phyloP scores from a whole-genome alignment of 2,888 invertebrate species.

The Athalia rosae region DNA sequence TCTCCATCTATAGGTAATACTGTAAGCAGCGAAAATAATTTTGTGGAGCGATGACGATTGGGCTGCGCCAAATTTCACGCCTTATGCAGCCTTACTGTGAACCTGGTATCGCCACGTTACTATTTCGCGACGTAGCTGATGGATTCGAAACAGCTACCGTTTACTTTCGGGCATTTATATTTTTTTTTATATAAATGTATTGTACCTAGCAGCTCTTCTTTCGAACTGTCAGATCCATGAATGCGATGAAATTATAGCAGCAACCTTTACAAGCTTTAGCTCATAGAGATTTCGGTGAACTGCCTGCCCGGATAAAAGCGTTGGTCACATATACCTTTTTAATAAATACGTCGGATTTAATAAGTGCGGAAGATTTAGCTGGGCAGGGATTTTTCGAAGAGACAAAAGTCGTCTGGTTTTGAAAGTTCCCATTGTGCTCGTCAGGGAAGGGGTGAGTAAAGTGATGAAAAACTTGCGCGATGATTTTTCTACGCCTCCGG shows the following conservation, averaged over 20 bases:
- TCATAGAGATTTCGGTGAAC: background rate
- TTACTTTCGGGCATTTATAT: no score
- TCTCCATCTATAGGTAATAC: no score
- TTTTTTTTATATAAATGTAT: background rate
- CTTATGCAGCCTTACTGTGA: no score
- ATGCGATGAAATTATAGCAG: background rate
- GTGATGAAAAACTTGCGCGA: conserved; percentile 27
- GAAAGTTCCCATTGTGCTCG: conserved; percentile 22
- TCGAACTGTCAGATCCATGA: conserved; percentile 16
- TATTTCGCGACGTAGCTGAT: no score
- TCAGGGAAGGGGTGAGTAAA: background rate
- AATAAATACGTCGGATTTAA: no score
- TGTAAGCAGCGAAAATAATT: no score
- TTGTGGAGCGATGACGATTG: no score
- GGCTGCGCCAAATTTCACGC: no score
- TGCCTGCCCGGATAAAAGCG: conserved; percentile 12
- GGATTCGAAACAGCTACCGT: no score
- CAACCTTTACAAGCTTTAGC: no score
- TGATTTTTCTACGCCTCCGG: background rate
- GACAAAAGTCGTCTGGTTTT: conserved; percentile 22
- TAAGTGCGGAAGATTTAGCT: no score
- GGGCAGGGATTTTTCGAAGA: conserved; percentile 8
- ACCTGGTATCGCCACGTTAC: no score
- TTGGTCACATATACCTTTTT: background rate
- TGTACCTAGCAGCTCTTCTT: background rate